Evolutionary conservation across 92 coral and sea anemone genomes (phyloP).

Genomic region (Desmophyllum pertusum): DNA sequence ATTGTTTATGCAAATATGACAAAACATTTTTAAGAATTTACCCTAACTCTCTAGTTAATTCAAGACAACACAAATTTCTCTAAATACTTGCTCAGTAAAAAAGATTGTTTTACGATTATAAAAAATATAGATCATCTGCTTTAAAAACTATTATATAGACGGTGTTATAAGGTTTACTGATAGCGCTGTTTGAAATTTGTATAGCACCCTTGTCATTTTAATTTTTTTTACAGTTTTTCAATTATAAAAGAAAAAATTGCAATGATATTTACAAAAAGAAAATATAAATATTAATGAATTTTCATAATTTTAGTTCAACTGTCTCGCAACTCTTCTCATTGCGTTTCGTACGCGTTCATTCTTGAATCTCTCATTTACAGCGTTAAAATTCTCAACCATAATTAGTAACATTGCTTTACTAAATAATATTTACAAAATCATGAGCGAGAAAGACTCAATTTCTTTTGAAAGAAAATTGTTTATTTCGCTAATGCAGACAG

Average conservation of each 20-base stretch:
- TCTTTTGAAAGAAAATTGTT: constrained; percentile 4
- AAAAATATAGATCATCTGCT: not conserved
- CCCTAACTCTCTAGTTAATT: not conserved
- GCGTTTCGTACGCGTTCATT: not conserved
- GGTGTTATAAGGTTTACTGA: not conserved
- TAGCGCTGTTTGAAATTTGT: not conserved
- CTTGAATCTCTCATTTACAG: not conserved
- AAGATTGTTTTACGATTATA: not conserved
- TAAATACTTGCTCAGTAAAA: not conserved
- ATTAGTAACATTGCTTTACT: not conserved
- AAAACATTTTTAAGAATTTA: no score
- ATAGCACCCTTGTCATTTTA: not conserved
- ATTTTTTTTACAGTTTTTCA: not conserved
- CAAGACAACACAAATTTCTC: not conserved
- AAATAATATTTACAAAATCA: not conserved
- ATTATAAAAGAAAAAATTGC: not conserved
- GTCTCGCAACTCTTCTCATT: not conserved
- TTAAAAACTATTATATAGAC: no score
- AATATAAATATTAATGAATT: constrained; percentile 18
- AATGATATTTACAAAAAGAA: not conserved
- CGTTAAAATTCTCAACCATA: not conserved
- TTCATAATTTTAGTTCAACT: not conserved
- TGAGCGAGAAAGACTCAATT: not conserved
- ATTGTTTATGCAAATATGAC: not conserved
- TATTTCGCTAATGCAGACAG: constrained; percentile 12